Evolutionary conservation across 2,113 vertebrate genomes (phyloP).

Genomic region (Bos indicus): DNA sequence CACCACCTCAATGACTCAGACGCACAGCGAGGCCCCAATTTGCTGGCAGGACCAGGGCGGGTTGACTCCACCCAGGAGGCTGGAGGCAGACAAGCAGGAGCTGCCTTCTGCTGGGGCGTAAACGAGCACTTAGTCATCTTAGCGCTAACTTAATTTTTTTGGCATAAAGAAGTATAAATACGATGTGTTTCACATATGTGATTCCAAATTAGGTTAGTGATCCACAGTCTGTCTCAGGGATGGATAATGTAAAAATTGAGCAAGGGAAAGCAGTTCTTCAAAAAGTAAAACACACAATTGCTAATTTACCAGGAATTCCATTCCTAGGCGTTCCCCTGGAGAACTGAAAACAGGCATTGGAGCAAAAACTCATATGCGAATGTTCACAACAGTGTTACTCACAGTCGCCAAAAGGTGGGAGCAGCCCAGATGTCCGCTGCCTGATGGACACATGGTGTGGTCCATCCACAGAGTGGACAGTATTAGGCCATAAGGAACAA

Average conservation of each 20-base stretch:
- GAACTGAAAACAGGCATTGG: too few relatives aligned
- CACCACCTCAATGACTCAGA: not conserved
- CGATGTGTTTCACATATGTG: constrained; percentile 18
- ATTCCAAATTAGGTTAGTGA: constrained; percentile 7
- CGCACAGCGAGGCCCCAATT: not conserved
- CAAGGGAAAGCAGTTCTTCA: not conserved
- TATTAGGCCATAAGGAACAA: fast-evolving
- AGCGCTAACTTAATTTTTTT: constrained; percentile 22
- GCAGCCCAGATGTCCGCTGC: fast-evolving
- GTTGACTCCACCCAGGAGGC: not conserved
- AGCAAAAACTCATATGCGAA: fast-evolving
- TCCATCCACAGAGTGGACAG: not conserved
- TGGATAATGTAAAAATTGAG: not conserved
- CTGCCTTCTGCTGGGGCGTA: constrained; percentile 51
- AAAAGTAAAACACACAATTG: not conserved
- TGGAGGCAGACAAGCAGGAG: not conserved
- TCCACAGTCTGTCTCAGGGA: not conserved
- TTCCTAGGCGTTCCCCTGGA: not conserved
- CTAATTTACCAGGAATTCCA: not conserved
- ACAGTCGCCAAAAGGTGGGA: not conserved
- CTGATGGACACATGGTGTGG: fast-evolving
- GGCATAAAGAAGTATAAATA: constrained; percentile 25
- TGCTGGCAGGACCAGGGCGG: not conserved
- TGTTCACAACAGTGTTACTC: fast-evolving
- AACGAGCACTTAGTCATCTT: constrained; percentile 33